Base-by-base conservation (phyloP, 2,888 invertebrate genomes). In the Rugalucina vietnamica region DNA sequence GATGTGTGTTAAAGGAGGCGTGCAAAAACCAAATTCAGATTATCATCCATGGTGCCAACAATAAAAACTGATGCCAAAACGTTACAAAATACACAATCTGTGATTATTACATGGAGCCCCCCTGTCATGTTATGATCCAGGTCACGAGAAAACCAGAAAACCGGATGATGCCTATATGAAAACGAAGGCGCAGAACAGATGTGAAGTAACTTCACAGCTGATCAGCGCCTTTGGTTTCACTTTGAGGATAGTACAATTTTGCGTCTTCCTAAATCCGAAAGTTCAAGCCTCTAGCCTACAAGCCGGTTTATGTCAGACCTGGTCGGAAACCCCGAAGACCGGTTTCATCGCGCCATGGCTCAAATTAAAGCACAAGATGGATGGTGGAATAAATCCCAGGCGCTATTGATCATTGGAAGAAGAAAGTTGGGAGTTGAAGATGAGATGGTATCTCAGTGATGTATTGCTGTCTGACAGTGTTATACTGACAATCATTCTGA, bases 401-500 rank as follows among this genome's bases (percentile, higher is more conserved):
- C 32, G 32, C 34, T 65, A 65, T 65, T 65, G 65, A 65, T 65
- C 65, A 34, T 65, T 54, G 54, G 14, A 54, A 54, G 54, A n/a
- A 18, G 54, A 54, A 54, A 54, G 54, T 54, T 54, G 18, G n/a
- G 54, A 54, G 54, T 21, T 21, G n/a, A n/a, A 54, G 10, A 32
- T 29, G 65, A 65, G 65, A 65, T 65, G 32, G 65, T 65, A 65
- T 65, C 65, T 34, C 34, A 10, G 2, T 65, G 65, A 65, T 65
- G 65, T 65, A 65, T 65, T 65, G 34, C 65, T 34, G 65, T 65
- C 65, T 65, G 65, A 65, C 65, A 65, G 65, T 65, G 65, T 65
- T 65, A 65, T 34, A 4, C 65, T 65, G 65, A 65, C 65, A 65
- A 65, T 65, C 32, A 65, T 65, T 65, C 65, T 65, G 65, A 65